Evolutionary conservation across 2,888 invertebrate species (phyloP).

Genomic region (Dioctria rufipes): DNA sequence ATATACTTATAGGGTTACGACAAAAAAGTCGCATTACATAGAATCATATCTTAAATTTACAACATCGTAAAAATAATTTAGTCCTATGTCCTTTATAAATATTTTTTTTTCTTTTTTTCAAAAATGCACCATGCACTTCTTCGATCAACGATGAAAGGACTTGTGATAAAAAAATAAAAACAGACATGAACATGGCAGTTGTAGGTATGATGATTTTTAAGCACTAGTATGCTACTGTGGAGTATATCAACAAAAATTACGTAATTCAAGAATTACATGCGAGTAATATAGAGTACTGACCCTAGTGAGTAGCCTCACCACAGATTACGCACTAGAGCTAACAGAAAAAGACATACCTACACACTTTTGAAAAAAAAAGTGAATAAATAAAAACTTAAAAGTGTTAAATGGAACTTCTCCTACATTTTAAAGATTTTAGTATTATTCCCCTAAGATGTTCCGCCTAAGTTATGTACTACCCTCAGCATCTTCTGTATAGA

Average conservation of each 20-base stretch:
- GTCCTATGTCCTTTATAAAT: background rate
- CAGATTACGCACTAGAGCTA: constrained; percentile 21
- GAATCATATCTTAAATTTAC: constrained; percentile 7
- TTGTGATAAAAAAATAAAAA: background rate
- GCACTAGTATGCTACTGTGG: constrained; percentile 13
- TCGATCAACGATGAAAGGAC: background rate
- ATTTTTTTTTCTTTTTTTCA: background rate
- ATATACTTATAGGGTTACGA: background rate
- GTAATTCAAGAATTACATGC: constrained; percentile 19
- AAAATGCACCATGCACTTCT: background rate
- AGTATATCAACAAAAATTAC: background rate
- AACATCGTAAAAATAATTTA: constrained; percentile 37
- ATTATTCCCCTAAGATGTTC: constrained; percentile 21
- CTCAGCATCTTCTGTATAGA: constrained; percentile 61
- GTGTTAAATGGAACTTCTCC: constrained; percentile 29
- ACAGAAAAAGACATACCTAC: constrained; percentile 28
- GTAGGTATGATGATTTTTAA: constrained; percentile 21
- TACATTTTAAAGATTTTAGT: constrained; percentile 23
- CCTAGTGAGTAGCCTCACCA: constrained; percentile 11
- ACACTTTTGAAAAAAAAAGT: background rate
- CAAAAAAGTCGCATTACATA: constrained; percentile 22
- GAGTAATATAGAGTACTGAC: constrained; percentile 19
- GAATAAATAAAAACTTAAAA: constrained; percentile 15
- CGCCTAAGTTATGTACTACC: background rate
- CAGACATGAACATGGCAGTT: constrained; percentile 16